These are phyloP conservation scores for Procambarus virginalis DNA, from an alignment of 1,140 invertebrate genomes.

Conservation along the genomic window DNA sequence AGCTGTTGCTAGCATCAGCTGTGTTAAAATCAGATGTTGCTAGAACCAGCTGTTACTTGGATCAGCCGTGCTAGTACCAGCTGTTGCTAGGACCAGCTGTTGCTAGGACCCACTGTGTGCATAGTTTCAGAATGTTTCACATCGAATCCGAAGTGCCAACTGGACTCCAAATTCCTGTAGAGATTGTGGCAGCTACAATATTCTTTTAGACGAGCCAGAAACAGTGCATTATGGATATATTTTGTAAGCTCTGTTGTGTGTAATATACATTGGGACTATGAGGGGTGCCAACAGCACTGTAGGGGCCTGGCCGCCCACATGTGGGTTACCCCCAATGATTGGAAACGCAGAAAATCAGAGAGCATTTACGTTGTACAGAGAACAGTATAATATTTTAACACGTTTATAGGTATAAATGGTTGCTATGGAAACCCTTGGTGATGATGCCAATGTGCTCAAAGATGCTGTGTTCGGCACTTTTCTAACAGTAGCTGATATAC, in stretches of 20 bases:
- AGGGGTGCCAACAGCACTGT: neutral
- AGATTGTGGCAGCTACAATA: conserved; percentile 63
- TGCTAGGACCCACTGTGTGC: neutral
- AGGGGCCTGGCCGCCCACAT: conserved; percentile 12
- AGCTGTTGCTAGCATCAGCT: neutral
- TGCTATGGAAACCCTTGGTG: conserved; percentile 55
- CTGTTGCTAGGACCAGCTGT: neutral
- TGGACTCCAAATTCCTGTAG: conserved; percentile 51
- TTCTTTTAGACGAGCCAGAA: conserved; percentile 50
- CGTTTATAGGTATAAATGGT: conserved; percentile 61
- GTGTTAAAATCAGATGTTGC: neutral
- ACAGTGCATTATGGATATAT: conserved; percentile 54
- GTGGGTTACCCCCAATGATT: conserved; percentile 6
- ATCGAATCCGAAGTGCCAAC: conserved; percentile 64
- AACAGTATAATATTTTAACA: conserved; percentile 57
- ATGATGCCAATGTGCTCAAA: conserved; percentile 61
- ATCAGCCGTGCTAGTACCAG: neutral
- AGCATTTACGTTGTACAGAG: conserved; percentile 42
- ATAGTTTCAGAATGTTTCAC: conserved; percentile 23
- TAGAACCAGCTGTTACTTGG: neutral
- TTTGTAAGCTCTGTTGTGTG: conserved; percentile 54
- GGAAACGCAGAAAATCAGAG: conserved; percentile 27
- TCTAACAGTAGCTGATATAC: conserved; percentile 56
- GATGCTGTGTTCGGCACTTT: conserved; percentile 65
- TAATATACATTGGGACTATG: conserved; percentile 14